A percentile compares a stretch with the other conserved stretches of the same genome.
Evolutionary conservation across 92 coral and sea anemone species (phyloP).

Genomic region (Metridium senile): DNA sequence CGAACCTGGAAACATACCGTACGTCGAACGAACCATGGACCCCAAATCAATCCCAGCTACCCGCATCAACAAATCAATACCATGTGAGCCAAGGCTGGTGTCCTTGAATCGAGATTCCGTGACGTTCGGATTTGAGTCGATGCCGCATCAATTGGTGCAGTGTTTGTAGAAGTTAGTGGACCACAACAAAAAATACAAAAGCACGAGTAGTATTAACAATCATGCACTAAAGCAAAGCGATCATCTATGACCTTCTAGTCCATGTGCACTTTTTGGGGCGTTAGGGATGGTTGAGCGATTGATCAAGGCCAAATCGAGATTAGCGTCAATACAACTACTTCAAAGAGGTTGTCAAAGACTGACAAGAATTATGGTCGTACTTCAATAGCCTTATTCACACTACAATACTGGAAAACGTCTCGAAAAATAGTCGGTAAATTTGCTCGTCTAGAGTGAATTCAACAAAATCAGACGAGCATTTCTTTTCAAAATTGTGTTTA

Average conservation of each 20-base stretch:
- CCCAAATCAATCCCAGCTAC: neutral
- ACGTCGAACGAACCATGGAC: neutral
- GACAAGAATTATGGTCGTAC: too few relatives aligned
- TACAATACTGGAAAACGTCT: too few relatives aligned
- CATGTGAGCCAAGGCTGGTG: neutral
- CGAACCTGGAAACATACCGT: neutral
- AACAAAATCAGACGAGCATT: too few relatives aligned
- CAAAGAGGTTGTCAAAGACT: neutral
- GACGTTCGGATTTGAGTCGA: neutral
- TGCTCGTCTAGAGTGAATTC: too few relatives aligned
- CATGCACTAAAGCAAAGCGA: neutral
- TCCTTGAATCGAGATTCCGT: neutral
- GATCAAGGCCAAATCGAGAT: too few relatives aligned
- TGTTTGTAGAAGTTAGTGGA: neutral
- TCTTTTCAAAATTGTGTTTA: too few relatives aligned
- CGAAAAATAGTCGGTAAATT: too few relatives aligned
- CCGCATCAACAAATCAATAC: neutral
- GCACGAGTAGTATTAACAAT: slow-evolving; percentile 2
- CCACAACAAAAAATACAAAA: neutral
- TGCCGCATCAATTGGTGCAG: neutral
- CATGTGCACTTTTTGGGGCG: too few relatives aligned
- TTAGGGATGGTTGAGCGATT: too few relatives aligned
- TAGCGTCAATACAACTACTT: too few relatives aligned
- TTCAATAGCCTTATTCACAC: neutral
- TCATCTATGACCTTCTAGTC: slow-evolving; percentile 1